A percentile compares a stretch with the other conserved stretches of the same genome.
phyloP scores from a whole-genome alignment of 2,797 vertebrate genomes.

The Tenualosa ilisha region DNA sequence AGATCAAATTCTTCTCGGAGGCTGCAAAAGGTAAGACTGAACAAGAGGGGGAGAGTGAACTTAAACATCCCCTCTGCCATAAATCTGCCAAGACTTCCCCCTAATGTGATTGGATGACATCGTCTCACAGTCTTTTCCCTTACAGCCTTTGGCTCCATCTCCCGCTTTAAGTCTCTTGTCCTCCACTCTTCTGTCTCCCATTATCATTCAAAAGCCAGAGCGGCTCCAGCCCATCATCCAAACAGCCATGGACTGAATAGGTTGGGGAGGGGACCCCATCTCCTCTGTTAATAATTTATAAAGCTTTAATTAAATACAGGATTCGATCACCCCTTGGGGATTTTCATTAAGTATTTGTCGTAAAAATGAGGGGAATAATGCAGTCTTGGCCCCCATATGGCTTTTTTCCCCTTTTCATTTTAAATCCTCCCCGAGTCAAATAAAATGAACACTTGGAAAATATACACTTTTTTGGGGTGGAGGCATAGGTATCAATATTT shows the following conservation, averaged over 20 bases:
- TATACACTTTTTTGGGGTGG: slow-evolving; percentile 62
- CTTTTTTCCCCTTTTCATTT: slow-evolving; percentile 61
- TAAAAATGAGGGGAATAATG: slow-evolving; percentile 73
- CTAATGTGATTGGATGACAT: slow-evolving; percentile 69
- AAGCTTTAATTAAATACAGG: slow-evolving; percentile 81
- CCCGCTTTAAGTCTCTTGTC: slow-evolving; percentile 18
- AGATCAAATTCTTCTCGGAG: slow-evolving; percentile 68
- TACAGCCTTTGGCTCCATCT: slow-evolving; percentile 33
- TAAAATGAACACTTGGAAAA: slow-evolving; percentile 68
- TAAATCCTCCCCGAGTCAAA: slow-evolving; percentile 73
- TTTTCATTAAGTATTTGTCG: slow-evolving; percentile 81
- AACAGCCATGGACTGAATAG: slow-evolving; percentile 64
- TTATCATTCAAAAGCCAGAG: slow-evolving; percentile 64
- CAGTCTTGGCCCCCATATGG: slow-evolving; percentile 69
- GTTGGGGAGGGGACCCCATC: slow-evolving; percentile 58
- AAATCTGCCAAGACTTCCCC: slow-evolving; percentile 64
- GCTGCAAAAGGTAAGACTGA: slow-evolving; percentile 64
- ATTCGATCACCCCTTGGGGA: slow-evolving; percentile 72
- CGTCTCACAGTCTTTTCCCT: slow-evolving; percentile 31
- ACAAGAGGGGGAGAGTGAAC: slow-evolving; percentile 59
- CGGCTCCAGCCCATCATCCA: slow-evolving; percentile 64
- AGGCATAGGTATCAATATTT: slow-evolving; percentile 75
- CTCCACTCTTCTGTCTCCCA: slow-evolving; percentile 52
- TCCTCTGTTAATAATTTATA: slow-evolving; percentile 77
- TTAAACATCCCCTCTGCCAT: slow-evolving; percentile 64